Base-by-base conservation (phyloP, 1,140 invertebrate species). In the Drosophila littoralis region DNA sequence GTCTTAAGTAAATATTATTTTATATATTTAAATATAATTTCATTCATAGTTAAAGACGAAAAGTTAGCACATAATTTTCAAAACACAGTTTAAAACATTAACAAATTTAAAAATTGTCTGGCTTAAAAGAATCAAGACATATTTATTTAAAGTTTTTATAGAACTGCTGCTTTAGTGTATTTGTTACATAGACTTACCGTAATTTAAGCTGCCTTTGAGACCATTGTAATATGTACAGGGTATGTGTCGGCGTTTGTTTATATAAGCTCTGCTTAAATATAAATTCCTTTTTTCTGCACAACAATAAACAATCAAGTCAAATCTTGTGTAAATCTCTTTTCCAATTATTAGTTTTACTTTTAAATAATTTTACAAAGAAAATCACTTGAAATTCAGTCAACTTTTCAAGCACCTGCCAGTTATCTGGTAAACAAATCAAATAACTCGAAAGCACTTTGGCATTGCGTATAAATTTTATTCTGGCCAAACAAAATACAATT, bases 361-460 rank as follows among this genome's bases (percentile, higher is more conserved):
- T 7, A 17, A 15, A 48, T 22, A 35, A 38, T 36, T n/a, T 36
- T 28, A 52, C 32, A 60, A 45, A 36, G 63, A 66, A 57, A 66
- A 66, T 46, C 52, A 48, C n/a, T 66, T 45, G 17, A 40, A 50
- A 45, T 52, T 8, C 33, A 51, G 36, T 48, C 28, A 59, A 51
- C 17, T 33, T n/a, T 77, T 22, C 2, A 22, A 28, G n/a, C 67
- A 50, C 63, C 50, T 42, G 48, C n/a, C 52, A 54, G 43, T 63
- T 42, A 45, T 28, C 17, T 66, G 22, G 60, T 86, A 86, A 77
- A 75, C 57, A 85, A 81, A 71, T 45, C 65, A 74, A 71, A 75
- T 75, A 51, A 42, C 61, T 65, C 52, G 46, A 57, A 57, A 74
- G 69, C 65, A 84, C 70, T 85, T 61, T 77, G 59, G 59, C 58